Conservation (phyloP, 2,113 vertebrate species). For the Solenodon paradoxus region DNA sequence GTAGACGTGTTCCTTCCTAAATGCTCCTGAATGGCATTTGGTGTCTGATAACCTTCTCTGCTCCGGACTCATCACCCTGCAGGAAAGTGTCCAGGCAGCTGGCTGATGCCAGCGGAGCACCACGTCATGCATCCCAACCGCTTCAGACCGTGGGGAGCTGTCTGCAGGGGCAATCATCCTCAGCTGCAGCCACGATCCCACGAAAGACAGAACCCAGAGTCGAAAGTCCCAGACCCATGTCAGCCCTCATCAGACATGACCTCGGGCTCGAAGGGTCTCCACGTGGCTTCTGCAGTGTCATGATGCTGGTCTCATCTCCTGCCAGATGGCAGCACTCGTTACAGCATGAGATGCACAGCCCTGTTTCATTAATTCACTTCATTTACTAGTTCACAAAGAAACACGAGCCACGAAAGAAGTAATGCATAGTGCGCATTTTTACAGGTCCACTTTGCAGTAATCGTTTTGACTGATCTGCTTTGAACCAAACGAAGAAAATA, state of each 20-base stretch:
- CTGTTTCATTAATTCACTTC: background rate
- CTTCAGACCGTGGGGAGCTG: background rate
- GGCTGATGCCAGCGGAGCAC: no score
- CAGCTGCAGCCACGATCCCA: background rate
- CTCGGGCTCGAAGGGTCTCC: background rate
- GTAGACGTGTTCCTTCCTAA: background rate
- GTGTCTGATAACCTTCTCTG: background rate
- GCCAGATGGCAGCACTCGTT: background rate
- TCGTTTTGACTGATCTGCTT: background rate
- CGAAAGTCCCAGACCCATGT: background rate
- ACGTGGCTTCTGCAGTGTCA: constrained; percentile 46
- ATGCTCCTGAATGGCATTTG: background rate
- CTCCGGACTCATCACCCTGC: background rate
- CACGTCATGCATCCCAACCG: background rate
- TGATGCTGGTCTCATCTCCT: constrained; percentile 22
- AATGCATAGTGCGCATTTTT: background rate
- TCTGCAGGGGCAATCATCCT: constrained; percentile 21
- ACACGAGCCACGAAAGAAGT: background rate
- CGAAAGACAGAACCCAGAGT: constrained; percentile 45
- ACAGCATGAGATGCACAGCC: background rate
- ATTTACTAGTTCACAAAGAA: constrained; percentile 4
- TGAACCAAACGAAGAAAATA: background rate
- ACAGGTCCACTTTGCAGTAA: background rate
- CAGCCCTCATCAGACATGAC: background rate
- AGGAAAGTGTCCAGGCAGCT: background rate